A percentile compares a stretch with the other conserved stretches of the same genome.
Evolutionary conservation across 2,888 invertebrate species (phyloP).

Genomic region (Acleris laterana): DNA sequence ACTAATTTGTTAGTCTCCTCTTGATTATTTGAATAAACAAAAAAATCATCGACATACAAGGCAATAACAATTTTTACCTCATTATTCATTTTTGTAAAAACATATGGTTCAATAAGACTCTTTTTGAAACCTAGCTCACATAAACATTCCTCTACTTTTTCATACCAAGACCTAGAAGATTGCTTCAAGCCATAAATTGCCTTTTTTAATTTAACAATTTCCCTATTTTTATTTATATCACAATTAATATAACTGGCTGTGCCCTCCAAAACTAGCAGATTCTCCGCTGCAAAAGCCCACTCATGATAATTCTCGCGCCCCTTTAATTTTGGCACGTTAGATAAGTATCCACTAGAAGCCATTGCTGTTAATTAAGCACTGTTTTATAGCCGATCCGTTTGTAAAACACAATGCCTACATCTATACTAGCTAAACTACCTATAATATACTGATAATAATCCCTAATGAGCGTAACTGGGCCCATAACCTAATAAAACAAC

Average conservation of each 20-base stretch:
- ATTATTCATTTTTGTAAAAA: neutral
- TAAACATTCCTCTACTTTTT: neutral
- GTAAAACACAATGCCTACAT: neutral
- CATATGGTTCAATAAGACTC: neutral
- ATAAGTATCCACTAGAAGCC: neutral
- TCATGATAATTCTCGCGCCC: slow-evolving; percentile 40
- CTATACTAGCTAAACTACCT: neutral
- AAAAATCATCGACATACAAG: neutral
- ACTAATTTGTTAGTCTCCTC: neutral
- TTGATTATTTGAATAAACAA: neutral
- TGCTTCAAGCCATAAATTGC: neutral
- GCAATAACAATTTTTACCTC: neutral
- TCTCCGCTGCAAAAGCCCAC: slow-evolving; percentile 43
- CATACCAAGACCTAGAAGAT: neutral
- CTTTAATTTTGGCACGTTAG: slow-evolving; percentile 38
- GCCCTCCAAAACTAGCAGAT: slow-evolving; percentile 37
- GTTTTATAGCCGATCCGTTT: neutral
- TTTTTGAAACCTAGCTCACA: neutral
- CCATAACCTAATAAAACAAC: slow-evolving; percentile 7
- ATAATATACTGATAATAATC: neutral
- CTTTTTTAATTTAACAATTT: neutral
- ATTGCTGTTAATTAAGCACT: neutral
- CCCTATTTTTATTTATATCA: neutral
- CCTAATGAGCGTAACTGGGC: slow-evolving; percentile 1
- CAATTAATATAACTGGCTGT: neutral